These are phyloP conservation scores for Dipodomys stephensi DNA, from an alignment of 2,113 vertebrate species.

Conservation along the genomic window DNA sequence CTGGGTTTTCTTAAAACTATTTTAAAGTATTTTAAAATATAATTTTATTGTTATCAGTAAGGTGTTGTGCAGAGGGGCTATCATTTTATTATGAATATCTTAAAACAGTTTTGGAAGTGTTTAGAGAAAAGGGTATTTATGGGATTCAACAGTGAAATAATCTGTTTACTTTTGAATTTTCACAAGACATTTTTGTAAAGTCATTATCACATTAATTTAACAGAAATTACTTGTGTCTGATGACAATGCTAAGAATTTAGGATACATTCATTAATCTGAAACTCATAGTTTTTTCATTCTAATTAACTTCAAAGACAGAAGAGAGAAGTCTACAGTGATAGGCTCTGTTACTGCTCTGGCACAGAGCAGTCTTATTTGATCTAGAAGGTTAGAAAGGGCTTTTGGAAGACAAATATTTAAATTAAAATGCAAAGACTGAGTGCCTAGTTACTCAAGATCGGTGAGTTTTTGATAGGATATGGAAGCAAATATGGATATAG, in stretches of 20 bases:
- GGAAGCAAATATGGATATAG: neutral
- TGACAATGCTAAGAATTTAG: neutral
- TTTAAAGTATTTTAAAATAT: no score
- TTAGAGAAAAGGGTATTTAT: slow-evolving; percentile 11
- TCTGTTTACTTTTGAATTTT: neutral
- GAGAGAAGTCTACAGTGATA: neutral
- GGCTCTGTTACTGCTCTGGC: neutral
- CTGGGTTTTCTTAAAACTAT: neutral
- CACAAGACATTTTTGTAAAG: neutral
- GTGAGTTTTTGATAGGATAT: neutral
- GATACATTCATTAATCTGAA: neutral
- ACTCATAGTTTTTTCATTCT: neutral
- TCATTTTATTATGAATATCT: neutral
- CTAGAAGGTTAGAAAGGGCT: neutral
- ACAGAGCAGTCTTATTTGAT: neutral
- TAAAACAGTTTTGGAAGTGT: slow-evolving; percentile 12
- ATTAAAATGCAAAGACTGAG: neutral
- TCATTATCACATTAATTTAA: neutral
- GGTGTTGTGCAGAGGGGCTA: no score
- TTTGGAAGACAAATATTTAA: neutral
- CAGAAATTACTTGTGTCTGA: neutral
- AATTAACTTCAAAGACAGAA: neutral
- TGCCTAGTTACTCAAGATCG: neutral
- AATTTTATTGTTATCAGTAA: no score
- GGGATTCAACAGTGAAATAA: slow-evolving; percentile 6